A percentile compares a stretch with the other conserved stretches of the same genome.
These are phyloP conservation scores for Ophion slaviceki DNA, from an alignment of 2,888 invertebrate genomes.

Conservation along the genomic window DNA sequence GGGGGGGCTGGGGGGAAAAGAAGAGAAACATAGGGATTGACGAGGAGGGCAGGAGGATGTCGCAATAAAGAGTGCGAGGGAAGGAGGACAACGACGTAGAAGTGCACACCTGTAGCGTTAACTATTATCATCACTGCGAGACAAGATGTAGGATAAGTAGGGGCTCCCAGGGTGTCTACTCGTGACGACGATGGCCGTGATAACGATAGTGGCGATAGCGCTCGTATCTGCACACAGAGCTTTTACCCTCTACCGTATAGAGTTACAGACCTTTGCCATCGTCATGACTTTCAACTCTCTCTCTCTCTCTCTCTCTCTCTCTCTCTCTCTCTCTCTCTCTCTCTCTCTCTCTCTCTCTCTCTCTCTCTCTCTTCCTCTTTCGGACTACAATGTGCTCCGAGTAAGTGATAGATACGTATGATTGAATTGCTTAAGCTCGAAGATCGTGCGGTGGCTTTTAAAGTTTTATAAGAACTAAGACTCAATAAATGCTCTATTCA, in stretches of 20 bases:
- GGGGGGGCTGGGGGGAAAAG: slow-evolving; percentile 1
- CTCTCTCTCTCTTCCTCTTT: background rate
- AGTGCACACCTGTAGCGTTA: slow-evolving; percentile 77
- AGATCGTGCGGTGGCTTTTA: too few species aligned
- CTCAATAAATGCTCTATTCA: too few species aligned
- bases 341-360: background rate
- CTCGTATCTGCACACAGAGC: slow-evolving; percentile 8
- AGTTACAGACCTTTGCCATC: slow-evolving; percentile 3
- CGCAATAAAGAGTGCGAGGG: background rate
- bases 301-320: background rate
- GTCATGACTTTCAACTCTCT: background rate
- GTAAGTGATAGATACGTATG: too few species aligned
- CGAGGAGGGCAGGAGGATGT: slow-evolving; percentile 22
- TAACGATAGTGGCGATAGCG: slow-evolving; percentile 16
- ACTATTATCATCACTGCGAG: slow-evolving; percentile 67
- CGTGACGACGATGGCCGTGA: slow-evolving; percentile 43
- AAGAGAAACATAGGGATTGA: slow-evolving; percentile 22
- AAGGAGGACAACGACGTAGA: slow-evolving; percentile 55
- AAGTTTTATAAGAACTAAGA: too few species aligned
- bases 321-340: background rate
- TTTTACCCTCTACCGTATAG: slow-evolving; percentile 2
- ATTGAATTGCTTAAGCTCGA: too few species aligned
- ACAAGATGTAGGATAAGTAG: slow-evolving; percentile 66
- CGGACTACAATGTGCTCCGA: too few species aligned
- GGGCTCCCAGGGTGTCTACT: slow-evolving; percentile 7